Percentiles rank a stretch among this genome's conserved stretches.
Conservation (phyloP, 2,888 invertebrate species). For the Cheiracanthium punctorium region DNA sequence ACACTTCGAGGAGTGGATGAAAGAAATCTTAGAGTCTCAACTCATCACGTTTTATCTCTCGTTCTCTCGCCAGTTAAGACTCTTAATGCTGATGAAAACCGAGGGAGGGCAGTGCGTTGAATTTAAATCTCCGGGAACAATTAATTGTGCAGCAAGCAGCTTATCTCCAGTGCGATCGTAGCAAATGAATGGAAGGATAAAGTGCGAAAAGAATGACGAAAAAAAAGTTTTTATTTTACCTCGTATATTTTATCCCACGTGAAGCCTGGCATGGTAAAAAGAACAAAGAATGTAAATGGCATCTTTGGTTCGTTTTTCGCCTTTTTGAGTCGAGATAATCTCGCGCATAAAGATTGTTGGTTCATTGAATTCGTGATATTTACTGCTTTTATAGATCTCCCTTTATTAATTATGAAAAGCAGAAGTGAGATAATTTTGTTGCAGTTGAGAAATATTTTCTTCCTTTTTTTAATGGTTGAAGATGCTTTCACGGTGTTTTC, state of each 20-base stretch:
- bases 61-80: slow-evolving; percentile 1
- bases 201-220: not conserved
- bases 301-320: not conserved
- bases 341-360: not conserved
- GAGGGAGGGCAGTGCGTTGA: not conserved
- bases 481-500: too few relatives aligned
- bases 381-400: not conserved
- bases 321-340: not conserved
- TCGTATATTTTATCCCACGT: not conserved
- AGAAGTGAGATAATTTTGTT: too few relatives aligned
- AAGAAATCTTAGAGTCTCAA: slow-evolving; percentile 4
- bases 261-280: not conserved
- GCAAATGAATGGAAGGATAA: slow-evolving; percentile 20
- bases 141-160: slow-evolving; percentile 26
- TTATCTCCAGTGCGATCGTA: slow-evolving; percentile 29
- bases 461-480: too few relatives aligned
- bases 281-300: not conserved
- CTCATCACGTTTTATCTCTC: slow-evolving; percentile 10
- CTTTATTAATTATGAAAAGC: not conserved
- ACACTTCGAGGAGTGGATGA: not conserved
- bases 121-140: slow-evolving; percentile 38
- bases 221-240: slow-evolving; percentile 18
- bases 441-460: too few relatives aligned
- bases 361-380: not conserved
- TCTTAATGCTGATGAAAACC: slow-evolving; percentile 15